These are phyloP conservation scores for Odontophorus gujanensis DNA, from an alignment of 2,113 vertebrate species.

Conservation along the genomic window DNA sequence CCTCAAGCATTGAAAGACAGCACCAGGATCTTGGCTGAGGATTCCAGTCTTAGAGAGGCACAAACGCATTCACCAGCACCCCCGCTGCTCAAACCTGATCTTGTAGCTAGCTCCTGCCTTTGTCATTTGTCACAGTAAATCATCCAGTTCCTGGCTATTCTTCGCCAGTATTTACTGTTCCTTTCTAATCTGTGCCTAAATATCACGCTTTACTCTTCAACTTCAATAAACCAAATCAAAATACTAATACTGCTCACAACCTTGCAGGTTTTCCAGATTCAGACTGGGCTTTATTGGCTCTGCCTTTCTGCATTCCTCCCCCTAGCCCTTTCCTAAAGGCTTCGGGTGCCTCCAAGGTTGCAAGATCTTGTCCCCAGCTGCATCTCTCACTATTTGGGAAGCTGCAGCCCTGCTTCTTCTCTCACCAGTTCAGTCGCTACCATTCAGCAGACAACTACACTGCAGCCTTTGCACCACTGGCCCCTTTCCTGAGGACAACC, in stretches of 20 bases:
- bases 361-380: neutral
- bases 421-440: neutral
- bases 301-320: neutral
- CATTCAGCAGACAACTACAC: neutral
- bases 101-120: neutral
- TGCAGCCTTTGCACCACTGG: neutral
- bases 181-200: neutral
- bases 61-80: neutral
- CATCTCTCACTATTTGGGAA: neutral
- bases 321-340: neutral
- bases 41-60: neutral
- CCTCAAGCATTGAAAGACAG: neutral
- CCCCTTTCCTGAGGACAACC: neutral
- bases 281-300: neutral
- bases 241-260: neutral
- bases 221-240: constrained; percentile 36
- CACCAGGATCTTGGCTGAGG: neutral
- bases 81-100: neutral
- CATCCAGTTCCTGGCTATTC: neutral
- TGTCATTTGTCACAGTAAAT: neutral
- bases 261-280: constrained; percentile 24
- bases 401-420: neutral
- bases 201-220: constrained; percentile 1
- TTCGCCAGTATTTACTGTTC: neutral
- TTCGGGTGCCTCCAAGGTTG: neutral